Percentiles rank a stretch among this genome's conserved stretches.
Conservation (phyloP, 2,888 invertebrate genomes). For the Acronicta leporina region DNA sequence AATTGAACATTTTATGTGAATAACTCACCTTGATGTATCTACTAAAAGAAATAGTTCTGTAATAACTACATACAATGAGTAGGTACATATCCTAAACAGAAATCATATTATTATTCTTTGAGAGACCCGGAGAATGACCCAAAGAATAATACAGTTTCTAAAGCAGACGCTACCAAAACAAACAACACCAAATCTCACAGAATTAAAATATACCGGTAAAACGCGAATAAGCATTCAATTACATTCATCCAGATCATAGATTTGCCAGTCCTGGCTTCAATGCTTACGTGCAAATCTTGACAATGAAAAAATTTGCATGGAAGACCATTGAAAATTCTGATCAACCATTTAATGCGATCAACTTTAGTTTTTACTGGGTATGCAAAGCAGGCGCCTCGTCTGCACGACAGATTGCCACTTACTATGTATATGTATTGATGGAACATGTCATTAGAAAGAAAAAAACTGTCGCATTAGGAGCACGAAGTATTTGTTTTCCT, state of each 20-base stretch:
- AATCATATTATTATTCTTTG: too few relatives aligned
- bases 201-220: slow-evolving; percentile 30
- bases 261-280: slow-evolving; percentile 39
- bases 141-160: neutral
- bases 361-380: slow-evolving; percentile 50
- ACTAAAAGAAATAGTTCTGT: too few relatives aligned
- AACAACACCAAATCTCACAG: slow-evolving; percentile 25
- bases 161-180: neutral
- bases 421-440: slow-evolving; percentile 32
- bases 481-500: slow-evolving; percentile 31
- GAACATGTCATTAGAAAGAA: slow-evolving; percentile 43
- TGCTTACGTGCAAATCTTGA: slow-evolving; percentile 60
- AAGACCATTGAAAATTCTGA: slow-evolving; percentile 43
- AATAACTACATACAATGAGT: too few relatives aligned
- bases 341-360: slow-evolving; percentile 43
- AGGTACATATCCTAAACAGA: too few relatives aligned
- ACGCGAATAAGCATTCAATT: slow-evolving; percentile 56
- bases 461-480: slow-evolving; percentile 30
- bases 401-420: slow-evolving; percentile 51
- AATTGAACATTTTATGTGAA: too few relatives aligned
- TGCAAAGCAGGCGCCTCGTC: slow-evolving; percentile 49
- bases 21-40: too few relatives aligned
- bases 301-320: slow-evolving; percentile 59
- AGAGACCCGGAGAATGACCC: too few relatives aligned
- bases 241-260: slow-evolving; percentile 57